phyloP scores from a whole-genome alignment of 2,113 vertebrate species.

The Sula dactylatra region DNA sequence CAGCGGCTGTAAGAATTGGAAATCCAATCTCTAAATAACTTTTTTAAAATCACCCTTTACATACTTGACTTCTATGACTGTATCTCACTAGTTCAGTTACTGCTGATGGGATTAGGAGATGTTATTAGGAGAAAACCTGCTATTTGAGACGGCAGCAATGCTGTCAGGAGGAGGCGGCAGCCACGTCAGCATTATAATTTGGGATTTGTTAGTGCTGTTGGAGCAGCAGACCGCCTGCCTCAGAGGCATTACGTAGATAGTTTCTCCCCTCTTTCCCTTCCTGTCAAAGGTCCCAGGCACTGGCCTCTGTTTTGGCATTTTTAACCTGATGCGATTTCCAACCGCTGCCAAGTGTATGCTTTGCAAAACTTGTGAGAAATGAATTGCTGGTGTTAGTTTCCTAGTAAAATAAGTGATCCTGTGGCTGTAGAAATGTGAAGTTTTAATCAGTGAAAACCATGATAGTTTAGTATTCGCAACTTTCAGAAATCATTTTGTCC shows the following conservation, averaged over 20 bases:
- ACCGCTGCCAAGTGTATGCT: neutral
- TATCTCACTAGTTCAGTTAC: neutral
- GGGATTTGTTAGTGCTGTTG: neutral
- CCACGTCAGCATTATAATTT: no score
- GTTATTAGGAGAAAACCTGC: neutral
- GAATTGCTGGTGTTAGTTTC: neutral
- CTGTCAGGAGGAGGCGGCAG: neutral
- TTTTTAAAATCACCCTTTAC: neutral
- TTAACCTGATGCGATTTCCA: neutral
- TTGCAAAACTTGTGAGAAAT: neutral
- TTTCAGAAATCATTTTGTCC: neutral
- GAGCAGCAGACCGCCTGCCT: neutral
- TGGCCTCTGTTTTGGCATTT: neutral
- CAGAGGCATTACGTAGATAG: rapidly evolving
- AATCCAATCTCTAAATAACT: neutral
- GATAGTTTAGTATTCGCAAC: neutral
- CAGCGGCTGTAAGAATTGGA: neutral
- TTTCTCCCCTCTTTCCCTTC: neutral
- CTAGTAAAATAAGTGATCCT: neutral
- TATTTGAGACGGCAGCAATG: neutral
- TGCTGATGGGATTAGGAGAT: neutral
- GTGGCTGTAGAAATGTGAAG: neutral
- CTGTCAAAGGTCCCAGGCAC: neutral
- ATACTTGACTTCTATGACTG: neutral
- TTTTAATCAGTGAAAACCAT: neutral